Base-by-base conservation (phyloP, 2,113 vertebrate species). In the Caranx melampygus region DNA sequence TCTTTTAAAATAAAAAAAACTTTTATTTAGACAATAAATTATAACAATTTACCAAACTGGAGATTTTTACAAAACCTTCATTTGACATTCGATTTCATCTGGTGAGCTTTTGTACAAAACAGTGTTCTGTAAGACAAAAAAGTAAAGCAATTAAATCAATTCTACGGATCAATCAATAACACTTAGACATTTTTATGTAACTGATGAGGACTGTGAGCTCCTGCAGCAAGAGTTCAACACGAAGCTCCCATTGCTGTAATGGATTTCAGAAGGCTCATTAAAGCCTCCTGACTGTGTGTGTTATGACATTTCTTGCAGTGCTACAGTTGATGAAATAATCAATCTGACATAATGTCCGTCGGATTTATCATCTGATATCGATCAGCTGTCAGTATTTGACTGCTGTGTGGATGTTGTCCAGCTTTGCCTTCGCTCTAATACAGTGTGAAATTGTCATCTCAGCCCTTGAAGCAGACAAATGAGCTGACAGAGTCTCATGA, bases 331-430 rank as follows among this genome's bases (percentile, higher is more conserved):
- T 40, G 14, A 26, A 52, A 71, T 33, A 21, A 57, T 63, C 3
- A 44, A 6, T 59, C 14, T 59, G 11, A 65, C 14, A 40, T 33
- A 55, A 47, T 21, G 3, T 37, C 7, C 34, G 4, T 51, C 37
- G 26, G 58, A 26, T 45, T 58, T 40, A 33, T 54, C 91, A 60
- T 49, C 92, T 94, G 93, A 90, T 87, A 0, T 82, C 93, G 83
- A 93, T 93, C 5, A 88, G 34, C 68, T 95, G 89, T 61, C 90
- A 83, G 0, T 88, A 89, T 84, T 93, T 90, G 58, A 94, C 72
- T 44, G 59, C 70, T 72, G 85, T 94, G 35, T 95, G 91, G 54
- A 94, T 89, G 64, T 72, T 91, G 78, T 92, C 87, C 83, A 90
- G 75, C 73, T 93, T 93, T 72, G 6, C 5, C 72, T 94, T 57